Evolutionary conservation across 2,797 vertebrate genomes (phyloP).

Genomic region (Vipera ursinii): DNA sequence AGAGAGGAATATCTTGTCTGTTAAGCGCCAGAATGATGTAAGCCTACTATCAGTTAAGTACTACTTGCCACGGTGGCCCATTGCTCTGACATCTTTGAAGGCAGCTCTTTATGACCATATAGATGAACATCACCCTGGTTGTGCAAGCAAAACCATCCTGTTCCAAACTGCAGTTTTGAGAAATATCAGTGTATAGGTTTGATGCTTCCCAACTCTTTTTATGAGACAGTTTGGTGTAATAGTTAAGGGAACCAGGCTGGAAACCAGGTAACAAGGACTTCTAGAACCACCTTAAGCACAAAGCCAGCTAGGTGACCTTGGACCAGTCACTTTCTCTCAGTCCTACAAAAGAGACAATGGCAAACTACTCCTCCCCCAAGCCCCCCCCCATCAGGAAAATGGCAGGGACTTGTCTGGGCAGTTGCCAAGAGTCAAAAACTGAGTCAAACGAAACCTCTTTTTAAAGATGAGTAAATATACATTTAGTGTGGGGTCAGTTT

Average conservation of each 20-base stretch:
- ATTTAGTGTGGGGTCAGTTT: neutral
- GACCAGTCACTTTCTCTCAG: neutral
- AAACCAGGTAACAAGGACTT: neutral
- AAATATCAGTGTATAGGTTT: neutral
- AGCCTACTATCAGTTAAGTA: neutral
- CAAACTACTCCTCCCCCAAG: neutral
- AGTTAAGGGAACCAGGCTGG: neutral
- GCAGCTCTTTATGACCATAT: neutral
- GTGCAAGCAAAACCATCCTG: neutral
- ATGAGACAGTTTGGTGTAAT: neutral
- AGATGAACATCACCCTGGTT: neutral
- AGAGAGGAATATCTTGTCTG: neutral
- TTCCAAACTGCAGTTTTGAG: neutral
- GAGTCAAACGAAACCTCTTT: neutral
- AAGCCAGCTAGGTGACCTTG: neutral
- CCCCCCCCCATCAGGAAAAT: neutral
- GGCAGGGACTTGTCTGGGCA: neutral
- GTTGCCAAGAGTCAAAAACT: neutral
- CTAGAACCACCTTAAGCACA: neutral
- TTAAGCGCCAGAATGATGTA: neutral
- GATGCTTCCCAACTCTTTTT: neutral
- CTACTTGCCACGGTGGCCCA: neutral
- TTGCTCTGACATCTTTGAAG: neutral
- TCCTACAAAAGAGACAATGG: neutral
- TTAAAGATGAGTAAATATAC: neutral